Evolutionary conservation across 1,140 invertebrate species (phyloP).

Genomic region (Sinella curviseta): DNA sequence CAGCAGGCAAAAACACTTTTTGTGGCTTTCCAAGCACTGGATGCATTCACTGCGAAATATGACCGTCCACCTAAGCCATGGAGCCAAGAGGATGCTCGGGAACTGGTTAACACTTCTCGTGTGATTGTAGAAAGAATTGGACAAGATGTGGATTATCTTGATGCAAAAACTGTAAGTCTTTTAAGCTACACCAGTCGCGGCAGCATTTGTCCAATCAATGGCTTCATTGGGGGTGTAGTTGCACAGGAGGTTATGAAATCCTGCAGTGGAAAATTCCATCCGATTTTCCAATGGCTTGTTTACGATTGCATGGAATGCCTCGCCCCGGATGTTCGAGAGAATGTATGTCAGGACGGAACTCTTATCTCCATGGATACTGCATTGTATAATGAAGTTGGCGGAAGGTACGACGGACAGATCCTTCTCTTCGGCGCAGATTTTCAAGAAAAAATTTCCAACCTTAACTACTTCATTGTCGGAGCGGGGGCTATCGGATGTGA

Average conservation of each 20-base stretch:
- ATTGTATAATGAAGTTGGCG: conserved; percentile 57
- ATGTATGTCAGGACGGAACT: conserved; percentile 54
- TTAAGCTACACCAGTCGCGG: conserved; percentile 65
- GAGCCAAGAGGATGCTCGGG: conserved; percentile 72
- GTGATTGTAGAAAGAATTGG: conserved; percentile 57
- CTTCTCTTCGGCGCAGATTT: conserved; percentile 90
- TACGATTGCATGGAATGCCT: conserved; percentile 95
- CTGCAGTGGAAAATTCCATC: conserved; percentile 94
- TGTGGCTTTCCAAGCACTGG: conserved; percentile 79
- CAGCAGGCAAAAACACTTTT: conserved; percentile 86
- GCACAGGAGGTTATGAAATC: conserved; percentile 94
- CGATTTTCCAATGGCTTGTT: conserved; percentile 93
- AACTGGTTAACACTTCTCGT: conserved; percentile 75
- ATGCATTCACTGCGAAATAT: conserved; percentile 67
- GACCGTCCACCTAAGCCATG: conserved; percentile 75
- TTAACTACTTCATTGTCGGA: conserved; percentile 84
- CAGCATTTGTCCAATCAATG: conserved; percentile 88
- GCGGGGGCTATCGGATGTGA: conserved; percentile 98
- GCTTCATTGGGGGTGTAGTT: conserved; percentile 90
- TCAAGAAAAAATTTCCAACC: conserved; percentile 73
- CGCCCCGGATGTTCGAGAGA: conserved; percentile 66
- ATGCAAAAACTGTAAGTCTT: conserved; percentile 39
- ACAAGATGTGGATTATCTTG: conserved; percentile 64
- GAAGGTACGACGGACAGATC: conserved; percentile 90
- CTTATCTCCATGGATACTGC: conserved; percentile 61